Conservation (phyloP, 2,113 vertebrate genomes). For the Albula goreensis region DNA sequence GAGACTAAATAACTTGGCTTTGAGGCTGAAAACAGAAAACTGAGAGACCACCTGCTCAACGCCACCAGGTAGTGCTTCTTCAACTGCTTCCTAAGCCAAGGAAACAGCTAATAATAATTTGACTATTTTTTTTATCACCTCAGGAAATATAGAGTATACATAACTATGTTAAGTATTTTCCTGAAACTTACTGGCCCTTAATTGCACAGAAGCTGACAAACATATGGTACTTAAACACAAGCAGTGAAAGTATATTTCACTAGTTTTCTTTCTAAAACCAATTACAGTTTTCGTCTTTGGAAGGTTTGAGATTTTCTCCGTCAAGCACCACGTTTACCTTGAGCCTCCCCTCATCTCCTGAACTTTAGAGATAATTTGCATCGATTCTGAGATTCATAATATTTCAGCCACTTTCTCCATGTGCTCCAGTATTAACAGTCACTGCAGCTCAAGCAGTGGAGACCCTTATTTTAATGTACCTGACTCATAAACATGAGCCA, state of each 20-base stretch:
- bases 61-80: not conserved
- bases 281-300: not conserved
- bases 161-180: slow-evolving; percentile 44
- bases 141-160: slow-evolving; percentile 36
- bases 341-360: not conserved
- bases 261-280: not conserved
- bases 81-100: not conserved
- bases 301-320: not conserved
- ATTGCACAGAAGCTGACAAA: not conserved
- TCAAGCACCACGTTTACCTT: not conserved
- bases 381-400: not conserved
- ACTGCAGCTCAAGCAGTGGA: not conserved
- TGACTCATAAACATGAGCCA: not conserved
- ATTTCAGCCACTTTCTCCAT: not conserved
- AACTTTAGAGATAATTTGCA: not conserved
- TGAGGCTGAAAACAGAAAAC: not conserved
- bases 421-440: not conserved
- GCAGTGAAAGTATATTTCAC: not conserved
- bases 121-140: not conserved
- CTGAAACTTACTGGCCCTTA: slow-evolving; percentile 38
- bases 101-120: not conserved
- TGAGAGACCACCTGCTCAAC: not conserved
- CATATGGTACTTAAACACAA: not conserved
- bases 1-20: too few relatives aligned
- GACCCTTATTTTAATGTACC: not conserved